Base-by-base conservation (phyloP, 2,888 invertebrate genomes). In the Anthoptus insignis region DNA sequence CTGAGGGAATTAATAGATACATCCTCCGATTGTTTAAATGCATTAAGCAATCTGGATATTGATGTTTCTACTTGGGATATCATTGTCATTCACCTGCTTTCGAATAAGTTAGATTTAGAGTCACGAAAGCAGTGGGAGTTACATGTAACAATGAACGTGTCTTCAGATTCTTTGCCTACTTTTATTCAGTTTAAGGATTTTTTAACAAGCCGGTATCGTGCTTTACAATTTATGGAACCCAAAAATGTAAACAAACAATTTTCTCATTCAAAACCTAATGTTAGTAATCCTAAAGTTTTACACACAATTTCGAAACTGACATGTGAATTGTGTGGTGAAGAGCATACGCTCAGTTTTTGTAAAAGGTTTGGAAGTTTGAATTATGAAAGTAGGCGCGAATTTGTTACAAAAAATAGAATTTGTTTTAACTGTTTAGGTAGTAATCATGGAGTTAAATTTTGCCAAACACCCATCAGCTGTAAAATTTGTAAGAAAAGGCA, bases 351-450 rank as follows among this genome's bases (percentile, higher is more conserved):
- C 7, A 47, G 13, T 32, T 53, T 52, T 59, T 76, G 73, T 59
- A 74, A 76, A 34, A 49, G 34, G 11, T 76, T 75, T 65, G 53
- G 29, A 2, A 67, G 70, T 8, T 22, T 64, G 64, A 16, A 61
- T 27, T 49, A 54, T 14, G 61, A 71, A 16, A 42, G 16, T 5
- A 63, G 71, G 7, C 69, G 69, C 37, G 42, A 64, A n/a, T 73
- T 77, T 65, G 71, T 70, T 1, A 53, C 61, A 22, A 45, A 29
- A n/a, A 72, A 71, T 6, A 54, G 63, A 6, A 24, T 77, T 3
- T 75, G 76, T 58, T 78, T 73, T 49, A 71, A 73, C 58, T 78
- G 75, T 52, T 65, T 78, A 22, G 61, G 59, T 4, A 32, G 47
- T 3, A 73, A 71, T 60, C 77, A 78, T 34, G 52, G 69, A 7